Evolutionary conservation across 2,113 vertebrate species (phyloP).

Genomic region (Rutilus rutilus): DNA sequence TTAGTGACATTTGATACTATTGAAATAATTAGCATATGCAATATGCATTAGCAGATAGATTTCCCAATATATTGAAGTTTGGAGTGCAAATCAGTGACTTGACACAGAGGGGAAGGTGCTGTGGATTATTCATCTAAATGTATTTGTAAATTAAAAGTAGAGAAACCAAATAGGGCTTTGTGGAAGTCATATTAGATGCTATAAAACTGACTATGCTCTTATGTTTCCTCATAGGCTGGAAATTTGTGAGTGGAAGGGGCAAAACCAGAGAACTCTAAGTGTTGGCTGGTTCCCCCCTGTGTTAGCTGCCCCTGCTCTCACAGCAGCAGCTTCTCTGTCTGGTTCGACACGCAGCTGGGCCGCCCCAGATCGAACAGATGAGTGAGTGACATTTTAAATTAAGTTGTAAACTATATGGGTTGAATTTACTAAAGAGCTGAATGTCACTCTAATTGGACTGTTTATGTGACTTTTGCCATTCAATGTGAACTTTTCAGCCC

Average conservation of each 20-base stretch:
- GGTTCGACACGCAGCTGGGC: constrained; percentile 65
- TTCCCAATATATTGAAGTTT: not conserved
- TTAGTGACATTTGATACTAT: not conserved
- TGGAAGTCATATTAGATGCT: not conserved
- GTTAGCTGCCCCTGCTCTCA: constrained; percentile 47
- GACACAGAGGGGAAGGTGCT: not conserved
- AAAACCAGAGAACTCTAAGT: constrained; percentile 81
- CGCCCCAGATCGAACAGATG: constrained; percentile 65
- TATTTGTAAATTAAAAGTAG: not conserved
- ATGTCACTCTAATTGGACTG: not conserved
- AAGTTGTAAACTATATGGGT: not conserved
- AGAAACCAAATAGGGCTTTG: not conserved
- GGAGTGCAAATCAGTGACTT: not conserved
- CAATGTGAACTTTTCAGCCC: constrained; percentile 53
- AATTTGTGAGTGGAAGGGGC: constrained; percentile 83
- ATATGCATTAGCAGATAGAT: not conserved
- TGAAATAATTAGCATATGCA: not conserved
- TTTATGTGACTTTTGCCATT: constrained; percentile 2
- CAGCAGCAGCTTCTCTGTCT: not conserved
- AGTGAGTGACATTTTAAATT: constrained; percentile 67
- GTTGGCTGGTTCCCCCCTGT: constrained; percentile 81
- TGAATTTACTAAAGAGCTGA: not conserved
- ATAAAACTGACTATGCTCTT: not conserved
- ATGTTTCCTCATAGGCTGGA: constrained; percentile 71
- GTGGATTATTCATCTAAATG: not conserved